phyloP scores from a whole-genome alignment of 2,113 vertebrate species.

The Ginglymostoma cirratum region DNA sequence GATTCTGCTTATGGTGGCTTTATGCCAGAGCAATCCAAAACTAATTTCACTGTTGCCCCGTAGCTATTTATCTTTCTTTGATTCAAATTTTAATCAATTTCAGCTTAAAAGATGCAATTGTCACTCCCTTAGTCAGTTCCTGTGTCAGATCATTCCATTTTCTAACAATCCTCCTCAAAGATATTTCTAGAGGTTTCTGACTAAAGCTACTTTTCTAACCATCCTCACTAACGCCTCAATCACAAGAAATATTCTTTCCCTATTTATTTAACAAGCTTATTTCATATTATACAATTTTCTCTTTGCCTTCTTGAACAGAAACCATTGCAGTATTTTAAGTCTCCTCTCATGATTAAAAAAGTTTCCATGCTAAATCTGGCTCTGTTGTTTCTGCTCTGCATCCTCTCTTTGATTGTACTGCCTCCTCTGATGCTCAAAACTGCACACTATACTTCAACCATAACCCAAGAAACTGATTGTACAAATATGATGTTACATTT shows the following conservation, averaged over 20 bases:
- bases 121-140: neutral
- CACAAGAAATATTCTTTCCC: neutral
- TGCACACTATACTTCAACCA: neutral
- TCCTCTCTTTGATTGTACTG: neutral
- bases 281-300: too few species aligned
- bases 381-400: neutral
- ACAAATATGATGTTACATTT: neutral
- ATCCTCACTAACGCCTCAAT: neutral
- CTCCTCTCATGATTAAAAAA: too few species aligned
- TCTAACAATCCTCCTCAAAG: neutral
- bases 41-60: neutral
- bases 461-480: neutral
- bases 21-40: neutral
- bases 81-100: conserved; percentile 2
- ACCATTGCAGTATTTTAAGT: too few species aligned
- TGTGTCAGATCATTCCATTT: neutral
- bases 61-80: neutral
- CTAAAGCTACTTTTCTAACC: neutral
- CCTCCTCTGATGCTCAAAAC: neutral
- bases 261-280: neutral
- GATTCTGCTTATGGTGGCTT: neutral
- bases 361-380: neutral
- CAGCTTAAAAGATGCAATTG: neutral
- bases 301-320: too few species aligned
- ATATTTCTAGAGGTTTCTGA: neutral